A percentile compares a stretch with the other conserved stretches of the same genome.
Evolutionary conservation across 2,797 vertebrate genomes (phyloP).

Genomic region (Brotula barbata): DNA sequence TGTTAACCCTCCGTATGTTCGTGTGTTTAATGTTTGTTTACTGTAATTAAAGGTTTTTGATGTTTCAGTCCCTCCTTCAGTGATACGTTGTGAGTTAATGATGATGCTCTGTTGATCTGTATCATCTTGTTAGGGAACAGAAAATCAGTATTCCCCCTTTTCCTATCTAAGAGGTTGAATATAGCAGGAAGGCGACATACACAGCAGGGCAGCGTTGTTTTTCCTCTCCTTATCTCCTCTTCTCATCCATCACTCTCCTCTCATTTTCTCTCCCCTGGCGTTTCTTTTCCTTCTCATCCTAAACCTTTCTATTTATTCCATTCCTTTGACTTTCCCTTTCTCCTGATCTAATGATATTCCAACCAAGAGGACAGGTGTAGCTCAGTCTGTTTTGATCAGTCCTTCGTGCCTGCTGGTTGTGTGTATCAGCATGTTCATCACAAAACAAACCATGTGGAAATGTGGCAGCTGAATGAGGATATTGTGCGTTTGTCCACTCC

Average conservation of each 20-base stretch:
- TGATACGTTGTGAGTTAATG: not conserved
- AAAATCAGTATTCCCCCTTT: constrained; percentile 8
- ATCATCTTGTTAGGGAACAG: constrained; percentile 5
- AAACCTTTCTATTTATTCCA: constrained; percentile 3
- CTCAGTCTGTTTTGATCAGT: constrained; percentile 1
- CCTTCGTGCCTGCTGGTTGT: constrained; percentile 6
- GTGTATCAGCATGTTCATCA: constrained; percentile 10
- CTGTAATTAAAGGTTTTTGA: constrained; percentile 6
- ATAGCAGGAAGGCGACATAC: constrained; percentile 7
- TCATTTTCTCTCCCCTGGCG: constrained; percentile 7
- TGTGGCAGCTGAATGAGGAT: constrained; percentile 24
- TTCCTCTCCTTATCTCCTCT: not conserved
- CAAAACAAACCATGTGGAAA: not conserved
- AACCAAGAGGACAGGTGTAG: not conserved
- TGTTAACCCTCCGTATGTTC: too few species aligned
- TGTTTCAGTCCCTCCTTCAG: too few species aligned
- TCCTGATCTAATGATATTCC: not conserved
- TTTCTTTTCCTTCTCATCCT: constrained; percentile 6
- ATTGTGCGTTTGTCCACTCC: not conserved
- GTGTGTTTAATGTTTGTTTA: constrained; percentile 2
- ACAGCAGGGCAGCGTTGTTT: constrained; percentile 12
- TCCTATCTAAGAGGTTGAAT: constrained; percentile 6
- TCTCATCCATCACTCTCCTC: constrained; percentile 22
- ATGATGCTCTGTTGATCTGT: not conserved
- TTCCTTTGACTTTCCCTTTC: constrained; percentile 5